Evolutionary conservation across 2,113 vertebrate species (phyloP), one percentile per base, ranked within the genome.

Genomic region (Colistium nudipinnis): DNA sequence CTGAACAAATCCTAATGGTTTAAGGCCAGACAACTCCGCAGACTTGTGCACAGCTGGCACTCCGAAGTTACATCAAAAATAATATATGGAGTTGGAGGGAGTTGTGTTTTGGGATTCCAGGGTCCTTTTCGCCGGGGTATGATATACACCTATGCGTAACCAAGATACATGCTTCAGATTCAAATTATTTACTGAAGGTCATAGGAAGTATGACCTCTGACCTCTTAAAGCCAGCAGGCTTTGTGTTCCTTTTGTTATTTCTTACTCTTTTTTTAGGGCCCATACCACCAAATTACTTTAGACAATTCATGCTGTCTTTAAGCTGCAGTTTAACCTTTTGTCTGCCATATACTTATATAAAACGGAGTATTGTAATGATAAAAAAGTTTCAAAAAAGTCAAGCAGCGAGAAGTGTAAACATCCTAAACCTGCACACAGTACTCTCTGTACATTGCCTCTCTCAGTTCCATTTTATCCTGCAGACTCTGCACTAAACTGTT

Each of bases 181-280:
- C 45, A 25, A 51, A 66, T 45, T 70, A 69, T 75, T 80, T 35
- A 49, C 44, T 74, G 53, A 69, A 69, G 44, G 33, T 76, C 62
- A 66, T 17, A 31, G 30, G 33, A 47, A 61, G 44, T 36, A 60
- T 51, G 61, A 83, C 76, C 79, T 52, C 64, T 75, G 70, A 76
- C 71, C 59, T 78, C n/a, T 48, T 55, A 43, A 74, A 74, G 76
- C 80, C 76, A 47, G 74, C 63, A 24, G 6, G 13, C 39, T 75
- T 28, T 25, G 41, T 68, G 47, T 17, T 30, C 28, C 13, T 49
- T 28, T 13, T 1, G 4, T 13, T 44, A 4, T 13, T n/a, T 12
- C 44, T 4, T 47, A 17, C 20, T 25, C 22, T n/a, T 33, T 35
- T n/a, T 30, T 51, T n/a, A 59, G 43, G 19, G 20, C 7, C 35